Conservation (phyloP, 2,888 invertebrate species). For the Meliscaeva auricollis region DNA sequence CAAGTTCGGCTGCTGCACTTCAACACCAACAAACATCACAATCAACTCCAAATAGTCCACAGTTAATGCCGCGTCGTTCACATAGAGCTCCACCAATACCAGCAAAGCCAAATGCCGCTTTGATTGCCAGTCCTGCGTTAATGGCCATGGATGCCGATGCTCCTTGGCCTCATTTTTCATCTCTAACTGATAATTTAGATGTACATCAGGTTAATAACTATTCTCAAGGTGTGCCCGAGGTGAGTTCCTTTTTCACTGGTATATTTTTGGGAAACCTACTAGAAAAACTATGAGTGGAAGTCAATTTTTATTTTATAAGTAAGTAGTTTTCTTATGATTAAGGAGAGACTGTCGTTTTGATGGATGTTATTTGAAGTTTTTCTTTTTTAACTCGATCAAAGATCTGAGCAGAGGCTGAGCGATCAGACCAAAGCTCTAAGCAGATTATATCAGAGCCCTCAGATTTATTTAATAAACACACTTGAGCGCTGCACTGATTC, state of each 20-base stretch:
- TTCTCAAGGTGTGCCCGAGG: conserved; percentile 83
- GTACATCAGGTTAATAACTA: conserved; percentile 84
- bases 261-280: too few species aligned
- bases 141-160: conserved; percentile 82
- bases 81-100: conserved; percentile 84
- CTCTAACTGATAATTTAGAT: conserved; percentile 82
- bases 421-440: too few species aligned
- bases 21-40: conserved; percentile 80
- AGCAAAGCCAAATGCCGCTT: conserved; percentile 79
- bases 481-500: too few species aligned
- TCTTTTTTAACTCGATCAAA: too few species aligned
- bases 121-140: conserved; percentile 79
- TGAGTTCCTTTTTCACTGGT: conserved; percentile 70
- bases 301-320: too few species aligned
- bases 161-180: conserved; percentile 83
- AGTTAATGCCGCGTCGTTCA: conserved; percentile 87
- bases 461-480: too few species aligned
- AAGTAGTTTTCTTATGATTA: too few species aligned
- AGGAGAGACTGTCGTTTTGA: too few species aligned
- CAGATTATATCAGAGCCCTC: too few species aligned
- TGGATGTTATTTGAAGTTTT: too few species aligned
- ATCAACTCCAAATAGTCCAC: conserved; percentile 90
- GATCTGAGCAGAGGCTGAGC: too few species aligned
- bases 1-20: conserved; percentile 23
- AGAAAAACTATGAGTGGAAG: too few species aligned